Evolutionary conservation across 2,797 vertebrate species (phyloP), one percentile per base, ranked within the genome.

Genomic region (Molossus molossus): DNA sequence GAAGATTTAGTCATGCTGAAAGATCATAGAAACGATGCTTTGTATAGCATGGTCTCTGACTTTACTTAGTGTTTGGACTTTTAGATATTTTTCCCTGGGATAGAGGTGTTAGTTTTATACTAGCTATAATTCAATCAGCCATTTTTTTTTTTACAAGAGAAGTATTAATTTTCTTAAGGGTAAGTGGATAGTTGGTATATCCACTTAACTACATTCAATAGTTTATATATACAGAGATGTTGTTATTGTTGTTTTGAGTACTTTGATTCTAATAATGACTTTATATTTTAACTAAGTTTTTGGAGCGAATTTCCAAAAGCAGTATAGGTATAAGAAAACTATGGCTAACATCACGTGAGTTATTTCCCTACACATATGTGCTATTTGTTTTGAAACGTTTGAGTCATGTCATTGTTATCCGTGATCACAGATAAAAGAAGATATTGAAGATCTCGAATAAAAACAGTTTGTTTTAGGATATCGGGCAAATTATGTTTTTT

Each of bases 401-500:
- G 62, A 64, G 73, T 95, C 10, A n/a, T 75, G 25, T 89, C 6
- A 58, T 17, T 83, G 8, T 81, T 82, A 83, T 11, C 23, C 77
- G 0, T 82, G 58, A 50, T 87, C 33, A 90, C 65, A 85, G 45
- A 21, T 88, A 92, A 76, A 92, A 45, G 57, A 10, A 85, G 15
- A 83, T 62, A 69, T 1, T 95, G 84, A 82, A 93, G 53, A 92
- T 94, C 25, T 92, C n/a, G 45, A 91, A 60, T 93, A 40, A 12
- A 21, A 85, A 37, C 70, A 90, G 21, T 94, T 97, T 91, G 45
- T 92, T 96, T 93, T 84, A 86, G 13, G 82, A 23, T 87, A 69
- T 73, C 96, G 84, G 65, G 10, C n/a, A 90, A 80, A 90, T 94
- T 70, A 40, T 94, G 5, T 87, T 96, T 95, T n/a, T n/a, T n/a